Base-by-base conservation (phyloP, 2,113 vertebrate species). In the Charina bottae region DNA sequence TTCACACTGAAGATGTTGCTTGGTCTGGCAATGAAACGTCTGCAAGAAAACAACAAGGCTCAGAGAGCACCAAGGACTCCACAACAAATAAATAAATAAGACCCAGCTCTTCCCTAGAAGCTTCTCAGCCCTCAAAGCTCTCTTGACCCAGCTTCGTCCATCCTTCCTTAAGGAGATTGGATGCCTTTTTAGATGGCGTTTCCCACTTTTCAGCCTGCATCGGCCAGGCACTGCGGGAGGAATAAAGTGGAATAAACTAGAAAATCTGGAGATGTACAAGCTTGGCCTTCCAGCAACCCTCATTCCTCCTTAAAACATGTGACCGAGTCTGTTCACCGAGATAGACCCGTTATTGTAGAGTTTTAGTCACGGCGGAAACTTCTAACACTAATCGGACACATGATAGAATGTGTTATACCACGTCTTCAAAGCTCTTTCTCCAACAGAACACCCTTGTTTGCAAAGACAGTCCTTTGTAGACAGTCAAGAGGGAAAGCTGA, bases 371-470 rank as follows among this genome's bases (percentile, higher is more conserved):
- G 59, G 94, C 19, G 87, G 72, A 58, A 68, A 86, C 78, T 3
- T 55, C 90, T 72, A 83, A 6, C 92, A 93, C 93, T 93, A 90
- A 89, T 55, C 90, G 90, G 86, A 92, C 92, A 92, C 83, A 6
- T 54, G 94, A 93, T 37, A 12, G 91, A 88, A 55, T 88, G 93
- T 92, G 95, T 89, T 64, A 23, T 54, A 55, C 85, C n/a, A 0
- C 28, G 7, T 90, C 96, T 93, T 96, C 95, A 97, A 95, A 97
- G 96, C 85, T 10, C 5, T 10, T 1, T 37, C 2, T 12, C 58
- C 89, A 88, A 96, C 95, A 95, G 92, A 92, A 58, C 59, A 19
- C 56, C 92, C 92, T 95, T 96, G 94, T 95, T 64, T 83, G 88
- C 89, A 1, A 0, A 7, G 26, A 54, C 83, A 84, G 72, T 0